Percentiles rank a stretch among this genome's conserved stretches.
These are phyloP conservation scores for Oxyruncus cristatus DNA, from an alignment of 2,113 vertebrate species.

Conservation along the genomic window DNA sequence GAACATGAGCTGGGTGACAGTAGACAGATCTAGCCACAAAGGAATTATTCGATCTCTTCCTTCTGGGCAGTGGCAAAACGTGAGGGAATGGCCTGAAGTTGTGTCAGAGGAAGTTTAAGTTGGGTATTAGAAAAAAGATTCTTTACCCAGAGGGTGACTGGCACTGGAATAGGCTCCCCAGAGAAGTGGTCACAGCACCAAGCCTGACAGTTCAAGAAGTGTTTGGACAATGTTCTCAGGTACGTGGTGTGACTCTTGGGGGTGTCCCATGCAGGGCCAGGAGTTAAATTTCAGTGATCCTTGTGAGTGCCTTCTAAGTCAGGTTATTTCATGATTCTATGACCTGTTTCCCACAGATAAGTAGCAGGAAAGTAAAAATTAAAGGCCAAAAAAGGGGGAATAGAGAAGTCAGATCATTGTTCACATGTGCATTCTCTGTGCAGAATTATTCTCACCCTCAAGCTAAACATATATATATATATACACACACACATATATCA, in stretches of 20 bases:
- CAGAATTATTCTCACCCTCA: not conserved
- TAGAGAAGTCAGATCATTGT: not conserved
- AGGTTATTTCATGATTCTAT: not conserved
- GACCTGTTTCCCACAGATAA: not conserved
- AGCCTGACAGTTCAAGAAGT: rapidly evolving
- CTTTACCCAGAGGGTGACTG: not conserved
- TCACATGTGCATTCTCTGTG: not conserved
- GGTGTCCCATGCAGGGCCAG: not conserved
- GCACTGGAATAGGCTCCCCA: not conserved
- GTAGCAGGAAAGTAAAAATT: not conserved
- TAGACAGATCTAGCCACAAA: not conserved
- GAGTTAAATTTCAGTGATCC: not conserved
- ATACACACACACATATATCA: not conserved
- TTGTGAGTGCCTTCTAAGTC: not conserved
- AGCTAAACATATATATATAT: not conserved
- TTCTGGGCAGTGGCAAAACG: not conserved
- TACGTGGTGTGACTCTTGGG: not conserved
- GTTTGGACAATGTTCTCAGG: not conserved
- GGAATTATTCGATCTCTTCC: not conserved
- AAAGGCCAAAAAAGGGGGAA: not conserved
- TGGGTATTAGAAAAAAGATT: not conserved
- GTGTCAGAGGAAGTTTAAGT: not conserved
- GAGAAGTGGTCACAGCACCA: not conserved
- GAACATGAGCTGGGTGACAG: not conserved
- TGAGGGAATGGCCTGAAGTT: rapidly evolving